Conservation (phyloP, 1,140 invertebrate genomes). For the Listronotus bonariensis region DNA sequence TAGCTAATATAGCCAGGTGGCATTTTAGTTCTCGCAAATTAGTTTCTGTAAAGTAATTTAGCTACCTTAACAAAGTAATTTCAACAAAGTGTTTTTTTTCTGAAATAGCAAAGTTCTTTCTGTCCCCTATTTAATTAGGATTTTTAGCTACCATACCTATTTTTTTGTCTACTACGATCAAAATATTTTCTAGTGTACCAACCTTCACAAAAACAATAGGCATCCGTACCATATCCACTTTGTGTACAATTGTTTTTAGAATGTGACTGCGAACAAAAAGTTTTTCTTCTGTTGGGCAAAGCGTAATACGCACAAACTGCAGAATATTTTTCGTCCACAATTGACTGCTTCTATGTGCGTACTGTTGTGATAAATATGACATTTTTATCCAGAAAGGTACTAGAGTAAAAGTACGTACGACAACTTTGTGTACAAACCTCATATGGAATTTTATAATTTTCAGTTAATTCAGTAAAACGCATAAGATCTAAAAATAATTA, state of each 20-base stretch:
- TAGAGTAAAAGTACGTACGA: slow-evolving; percentile 21
- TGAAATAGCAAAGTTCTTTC: too few species aligned
- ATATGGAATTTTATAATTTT: slow-evolving; percentile 25
- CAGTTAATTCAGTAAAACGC: slow-evolving; percentile 21
- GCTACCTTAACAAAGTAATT: too few species aligned
- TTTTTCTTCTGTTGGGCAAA: slow-evolving; percentile 14
- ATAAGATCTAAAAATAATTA: slow-evolving; percentile 33
- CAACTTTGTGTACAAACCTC: slow-evolving; percentile 24
- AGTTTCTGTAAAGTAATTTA: too few species aligned
- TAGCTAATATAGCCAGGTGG: too few species aligned
- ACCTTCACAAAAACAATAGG: slow-evolving; percentile 36
- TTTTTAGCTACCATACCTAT: too few species aligned
- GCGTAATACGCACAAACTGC: slow-evolving; percentile 33
- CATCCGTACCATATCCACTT: slow-evolving; percentile 22
- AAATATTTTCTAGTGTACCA: too few species aligned
- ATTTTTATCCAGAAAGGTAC: slow-evolving; percentile 23
- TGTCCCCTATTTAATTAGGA: too few species aligned
- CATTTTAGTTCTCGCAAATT: too few species aligned
- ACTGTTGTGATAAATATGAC: slow-evolving; percentile 29
- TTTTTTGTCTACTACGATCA: too few species aligned
- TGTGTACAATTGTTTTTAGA: slow-evolving; percentile 16
- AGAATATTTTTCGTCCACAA: slow-evolving; percentile 26
- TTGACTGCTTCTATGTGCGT: slow-evolving; percentile 22
- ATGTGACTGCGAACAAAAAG: slow-evolving; percentile 23
- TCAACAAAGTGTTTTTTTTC: too few species aligned